Conservation (phyloP, 1,140 invertebrate genomes). For the Pseudachorutes palmiensis region DNA sequence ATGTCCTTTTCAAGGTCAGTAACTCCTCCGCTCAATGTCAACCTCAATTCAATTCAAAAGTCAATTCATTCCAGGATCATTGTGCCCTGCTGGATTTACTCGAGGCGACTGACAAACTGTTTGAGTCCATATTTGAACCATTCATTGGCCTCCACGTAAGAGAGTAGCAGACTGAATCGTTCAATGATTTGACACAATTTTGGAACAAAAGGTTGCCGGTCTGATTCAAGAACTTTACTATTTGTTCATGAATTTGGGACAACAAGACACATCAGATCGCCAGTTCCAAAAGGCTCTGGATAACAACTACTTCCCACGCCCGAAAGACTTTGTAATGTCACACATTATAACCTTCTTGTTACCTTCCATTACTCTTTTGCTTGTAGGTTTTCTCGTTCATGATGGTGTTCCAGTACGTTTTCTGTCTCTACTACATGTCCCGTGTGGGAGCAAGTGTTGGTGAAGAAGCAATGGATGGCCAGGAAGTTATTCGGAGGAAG, state of each 20-base stretch:
- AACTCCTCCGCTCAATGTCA: not conserved
- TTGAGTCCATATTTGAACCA: conserved; percentile 19
- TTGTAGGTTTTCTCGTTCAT: conserved; percentile 13
- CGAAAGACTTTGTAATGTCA: not conserved
- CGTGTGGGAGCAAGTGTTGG: conserved; percentile 20
- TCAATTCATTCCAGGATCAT: conserved; percentile 22
- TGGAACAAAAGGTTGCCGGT: conserved; percentile 12
- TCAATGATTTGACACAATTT: not conserved
- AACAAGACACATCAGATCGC: not conserved
- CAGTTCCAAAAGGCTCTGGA: not conserved
- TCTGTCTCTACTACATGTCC: not conserved
- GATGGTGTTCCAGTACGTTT: conserved; percentile 3
- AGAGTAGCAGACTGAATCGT: not conserved
- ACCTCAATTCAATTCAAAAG: conserved; percentile 4
- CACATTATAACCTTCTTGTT: conserved; percentile 5
- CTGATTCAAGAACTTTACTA: conserved; percentile 26
- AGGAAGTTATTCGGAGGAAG: conserved; percentile 30
- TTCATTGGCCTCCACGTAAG: conserved; percentile 14
- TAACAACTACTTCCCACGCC: not conserved
- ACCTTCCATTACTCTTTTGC: too few relatives aligned
- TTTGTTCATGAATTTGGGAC: not conserved
- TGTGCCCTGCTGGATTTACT: conserved; percentile 31
- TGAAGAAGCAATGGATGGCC: conserved; percentile 31
- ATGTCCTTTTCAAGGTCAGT: conserved; percentile 19
- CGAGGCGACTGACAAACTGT: conserved; percentile 29